Evolutionary conservation across 1,140 invertebrate genomes (phyloP).

Genomic region (Drosophila parabipectinata): DNA sequence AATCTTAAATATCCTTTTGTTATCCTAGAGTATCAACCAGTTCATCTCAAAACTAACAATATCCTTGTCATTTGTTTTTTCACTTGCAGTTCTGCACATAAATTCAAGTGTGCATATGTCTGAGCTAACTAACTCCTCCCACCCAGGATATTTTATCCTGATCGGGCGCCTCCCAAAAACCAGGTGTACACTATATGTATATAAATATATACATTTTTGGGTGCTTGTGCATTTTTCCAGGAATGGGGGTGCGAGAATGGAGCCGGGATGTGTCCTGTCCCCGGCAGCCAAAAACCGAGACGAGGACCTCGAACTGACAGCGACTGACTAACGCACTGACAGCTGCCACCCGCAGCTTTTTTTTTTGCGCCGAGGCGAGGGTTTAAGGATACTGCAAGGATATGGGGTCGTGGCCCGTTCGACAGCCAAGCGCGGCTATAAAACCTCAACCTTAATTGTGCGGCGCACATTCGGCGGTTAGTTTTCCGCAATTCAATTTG

Average conservation of each 20-base stretch:
- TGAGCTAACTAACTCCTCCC: slow-evolving; percentile 46
- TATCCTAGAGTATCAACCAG: neutral
- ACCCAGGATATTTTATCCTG: slow-evolving; percentile 56
- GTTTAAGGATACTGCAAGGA: neutral
- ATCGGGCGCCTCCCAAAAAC: neutral
- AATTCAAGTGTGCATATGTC: slow-evolving; percentile 16
- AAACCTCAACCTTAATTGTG: slow-evolving; percentile 82
- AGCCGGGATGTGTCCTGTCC: slow-evolving; percentile 14
- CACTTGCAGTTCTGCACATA: slow-evolving; percentile 27
- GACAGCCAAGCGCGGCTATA: slow-evolving; percentile 37
- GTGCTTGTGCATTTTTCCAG: neutral
- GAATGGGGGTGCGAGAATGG: neutral
- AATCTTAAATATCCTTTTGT: no score
- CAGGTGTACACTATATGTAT: neutral
- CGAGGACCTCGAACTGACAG: slow-evolving; percentile 56
- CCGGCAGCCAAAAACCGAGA: slow-evolving; percentile 34
- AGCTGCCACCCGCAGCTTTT: slow-evolving; percentile 74
- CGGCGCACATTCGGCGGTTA: slow-evolving; percentile 79
- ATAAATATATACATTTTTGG: neutral
- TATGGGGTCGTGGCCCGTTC: neutral
- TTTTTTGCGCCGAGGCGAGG: neutral
- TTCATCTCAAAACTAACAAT: neutral
- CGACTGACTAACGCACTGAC: slow-evolving; percentile 80
- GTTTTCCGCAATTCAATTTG: slow-evolving; percentile 80
- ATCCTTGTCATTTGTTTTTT: slow-evolving; percentile 17